phyloP scores from a whole-genome alignment of 2,113 vertebrate genomes.

The Catharus minimus region DNA sequence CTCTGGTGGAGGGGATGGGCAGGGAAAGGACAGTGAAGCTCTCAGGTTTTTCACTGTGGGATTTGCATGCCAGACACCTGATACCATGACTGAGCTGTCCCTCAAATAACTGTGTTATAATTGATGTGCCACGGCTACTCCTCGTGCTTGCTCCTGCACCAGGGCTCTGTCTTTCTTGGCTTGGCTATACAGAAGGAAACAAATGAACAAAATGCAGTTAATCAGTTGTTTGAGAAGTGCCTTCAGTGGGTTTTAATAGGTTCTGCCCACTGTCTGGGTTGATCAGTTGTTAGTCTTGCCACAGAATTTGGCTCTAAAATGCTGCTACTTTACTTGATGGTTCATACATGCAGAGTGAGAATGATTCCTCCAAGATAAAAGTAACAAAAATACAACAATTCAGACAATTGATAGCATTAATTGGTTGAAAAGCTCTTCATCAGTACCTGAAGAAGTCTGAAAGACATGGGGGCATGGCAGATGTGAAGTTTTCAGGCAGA shows the following conservation, averaged over 20 bases:
- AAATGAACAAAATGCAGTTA: not conserved
- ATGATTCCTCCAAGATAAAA: not conserved
- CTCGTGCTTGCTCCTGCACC: not conserved
- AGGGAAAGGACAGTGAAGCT: constrained; percentile 83
- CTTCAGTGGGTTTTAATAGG: not conserved
- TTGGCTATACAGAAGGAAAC: constrained; percentile 20
- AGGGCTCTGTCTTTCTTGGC: not conserved
- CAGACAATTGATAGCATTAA: not conserved
- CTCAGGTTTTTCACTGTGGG: constrained; percentile 71
- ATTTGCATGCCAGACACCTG: constrained; percentile 76
- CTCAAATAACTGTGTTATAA: constrained; percentile 83
- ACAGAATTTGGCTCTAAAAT: not conserved
- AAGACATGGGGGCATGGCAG: not conserved
- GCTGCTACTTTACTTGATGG: not conserved
- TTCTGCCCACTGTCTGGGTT: not conserved
- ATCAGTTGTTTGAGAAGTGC: not conserved
- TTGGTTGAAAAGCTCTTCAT: not conserved
- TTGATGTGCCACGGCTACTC: constrained; percentile 59
- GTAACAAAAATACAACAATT: not conserved
- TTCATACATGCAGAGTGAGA: not conserved
- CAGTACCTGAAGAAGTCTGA: not conserved
- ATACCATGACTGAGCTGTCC: constrained; percentile 78
- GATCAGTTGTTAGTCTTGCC: not conserved
- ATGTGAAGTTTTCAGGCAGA: not conserved
- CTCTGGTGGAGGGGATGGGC: constrained; percentile 73